These are phyloP conservation scores for Xiphophorus couchianus DNA, from an alignment of 2,113 vertebrate species.

Conservation along the genomic window DNA sequence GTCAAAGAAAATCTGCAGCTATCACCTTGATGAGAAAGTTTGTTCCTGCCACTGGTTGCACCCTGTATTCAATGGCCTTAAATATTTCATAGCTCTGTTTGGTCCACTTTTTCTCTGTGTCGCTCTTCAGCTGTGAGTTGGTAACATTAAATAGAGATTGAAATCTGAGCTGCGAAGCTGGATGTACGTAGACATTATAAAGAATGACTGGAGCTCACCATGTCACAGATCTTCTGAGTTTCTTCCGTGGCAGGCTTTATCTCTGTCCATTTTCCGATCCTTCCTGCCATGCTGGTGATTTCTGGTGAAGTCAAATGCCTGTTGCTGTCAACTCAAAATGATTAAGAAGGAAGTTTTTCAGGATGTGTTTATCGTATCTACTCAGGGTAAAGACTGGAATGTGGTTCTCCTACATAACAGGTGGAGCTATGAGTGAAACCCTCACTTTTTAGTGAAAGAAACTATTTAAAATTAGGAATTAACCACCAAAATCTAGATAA, in stretches of 20 bases:
- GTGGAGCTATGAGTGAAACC: background rate
- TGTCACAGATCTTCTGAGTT: background rate
- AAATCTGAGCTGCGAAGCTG: background rate
- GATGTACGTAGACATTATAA: accelerated
- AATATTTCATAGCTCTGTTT: background rate
- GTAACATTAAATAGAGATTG: background rate
- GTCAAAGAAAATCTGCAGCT: background rate
- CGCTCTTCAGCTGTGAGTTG: background rate
- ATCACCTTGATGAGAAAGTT: background rate
- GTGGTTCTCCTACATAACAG: background rate
- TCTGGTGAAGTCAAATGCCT: background rate
- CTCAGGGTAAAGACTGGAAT: background rate
- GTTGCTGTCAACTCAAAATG: background rate
- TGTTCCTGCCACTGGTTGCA: background rate
- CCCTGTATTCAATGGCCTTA: background rate
- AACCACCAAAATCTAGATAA: too few species aligned
- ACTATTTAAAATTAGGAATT: too few species aligned
- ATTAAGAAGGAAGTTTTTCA: background rate
- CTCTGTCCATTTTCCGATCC: too few species aligned
- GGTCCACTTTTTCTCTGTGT: background rate
- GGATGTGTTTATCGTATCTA: background rate
- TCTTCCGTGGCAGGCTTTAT: background rate
- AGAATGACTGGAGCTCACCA: background rate
- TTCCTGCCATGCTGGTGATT: background rate
- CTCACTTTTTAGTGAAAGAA: too few species aligned